A percentile compares a stretch with the other conserved stretches of the same genome.
Evolutionary conservation across 2,888 invertebrate species (phyloP).

Genomic region (Halictus ligatus): DNA sequence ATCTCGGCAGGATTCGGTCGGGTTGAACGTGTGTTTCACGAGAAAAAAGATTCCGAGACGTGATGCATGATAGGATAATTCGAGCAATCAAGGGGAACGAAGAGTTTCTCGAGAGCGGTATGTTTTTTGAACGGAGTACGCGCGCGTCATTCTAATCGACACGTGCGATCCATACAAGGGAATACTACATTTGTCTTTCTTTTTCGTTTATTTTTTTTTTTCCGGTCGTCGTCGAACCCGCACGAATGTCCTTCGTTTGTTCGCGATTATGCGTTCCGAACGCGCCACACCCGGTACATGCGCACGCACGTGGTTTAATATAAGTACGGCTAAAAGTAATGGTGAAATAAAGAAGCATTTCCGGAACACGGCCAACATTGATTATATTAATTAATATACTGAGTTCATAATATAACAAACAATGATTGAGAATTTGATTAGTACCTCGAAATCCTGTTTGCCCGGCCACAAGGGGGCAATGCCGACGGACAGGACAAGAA

Average conservation of each 20-base stretch:
- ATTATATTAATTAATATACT: slow-evolving; percentile 79
- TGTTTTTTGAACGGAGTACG: not conserved
- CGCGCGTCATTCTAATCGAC: slow-evolving; percentile 3
- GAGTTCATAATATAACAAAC: slow-evolving; percentile 80
- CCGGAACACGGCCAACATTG: slow-evolving; percentile 83
- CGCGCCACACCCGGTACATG: slow-evolving; percentile 13
- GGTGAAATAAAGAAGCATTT: slow-evolving; percentile 80
- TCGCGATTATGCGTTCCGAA: not conserved
- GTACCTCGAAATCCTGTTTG: slow-evolving; percentile 95
- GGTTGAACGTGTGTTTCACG: not conserved
- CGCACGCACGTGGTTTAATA: slow-evolving; percentile 32
- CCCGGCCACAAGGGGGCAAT: slow-evolving; percentile 86
- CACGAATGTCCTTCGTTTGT: not conserved
- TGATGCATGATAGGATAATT: not conserved
- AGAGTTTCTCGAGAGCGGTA: not conserved
- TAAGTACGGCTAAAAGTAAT: slow-evolving; percentile 72
- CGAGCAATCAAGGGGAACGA: not conserved
- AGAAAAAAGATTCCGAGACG: not conserved
- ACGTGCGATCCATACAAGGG: not conserved
- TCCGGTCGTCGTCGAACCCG: not conserved
- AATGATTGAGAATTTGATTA: slow-evolving; percentile 81
- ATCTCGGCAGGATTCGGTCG: slow-evolving; percentile 4
- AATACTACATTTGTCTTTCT: not conserved
- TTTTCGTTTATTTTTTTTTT: not conserved
- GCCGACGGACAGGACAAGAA: slow-evolving; percentile 89